Percentiles rank a stretch among this genome's conserved stretches.
These are phyloP conservation scores for Neotoma lepida DNA, from an alignment of 2,113 vertebrate genomes.

Conservation along the genomic window DNA sequence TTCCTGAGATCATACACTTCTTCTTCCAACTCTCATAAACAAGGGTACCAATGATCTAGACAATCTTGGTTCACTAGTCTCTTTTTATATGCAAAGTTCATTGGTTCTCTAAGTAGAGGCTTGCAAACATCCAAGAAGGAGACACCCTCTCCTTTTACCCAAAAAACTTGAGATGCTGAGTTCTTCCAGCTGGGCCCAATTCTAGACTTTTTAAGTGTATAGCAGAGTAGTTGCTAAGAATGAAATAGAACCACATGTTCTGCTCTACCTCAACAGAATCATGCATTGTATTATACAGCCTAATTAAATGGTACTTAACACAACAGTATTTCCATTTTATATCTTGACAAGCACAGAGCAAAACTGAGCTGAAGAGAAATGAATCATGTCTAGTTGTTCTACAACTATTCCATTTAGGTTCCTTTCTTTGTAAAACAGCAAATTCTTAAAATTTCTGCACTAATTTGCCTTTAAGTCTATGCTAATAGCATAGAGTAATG, in stretches of 20 bases:
- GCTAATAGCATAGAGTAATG: slow-evolving; percentile 15
- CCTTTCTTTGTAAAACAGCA: slow-evolving; percentile 19
- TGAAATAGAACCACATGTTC: background rate
- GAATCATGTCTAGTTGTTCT: background rate
- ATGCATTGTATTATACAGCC: background rate
- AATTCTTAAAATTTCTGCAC: slow-evolving; percentile 1
- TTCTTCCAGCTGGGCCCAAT: slow-evolving; percentile 5
- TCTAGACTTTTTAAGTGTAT: background rate
- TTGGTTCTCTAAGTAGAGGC: background rate
- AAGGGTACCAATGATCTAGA: background rate
- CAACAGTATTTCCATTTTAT: background rate
- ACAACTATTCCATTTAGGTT: slow-evolving; percentile 4
- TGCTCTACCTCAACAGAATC: background rate
- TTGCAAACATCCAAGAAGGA: background rate
- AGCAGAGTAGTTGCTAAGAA: slow-evolving; percentile 45
- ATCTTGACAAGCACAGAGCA: slow-evolving; percentile 30
- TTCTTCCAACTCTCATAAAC: background rate
- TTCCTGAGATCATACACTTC: background rate
- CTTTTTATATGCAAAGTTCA: background rate
- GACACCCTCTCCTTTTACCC: background rate
- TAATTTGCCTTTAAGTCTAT: background rate
- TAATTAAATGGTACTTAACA: slow-evolving; percentile 48
- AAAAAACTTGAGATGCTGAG: background rate
- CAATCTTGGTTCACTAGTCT: background rate
- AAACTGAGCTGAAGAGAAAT: slow-evolving; percentile 39